A percentile compares a stretch with the other conserved stretches of the same genome.
Conservation (phyloP, 2,797 vertebrate species). For the Falco columbarius region DNA sequence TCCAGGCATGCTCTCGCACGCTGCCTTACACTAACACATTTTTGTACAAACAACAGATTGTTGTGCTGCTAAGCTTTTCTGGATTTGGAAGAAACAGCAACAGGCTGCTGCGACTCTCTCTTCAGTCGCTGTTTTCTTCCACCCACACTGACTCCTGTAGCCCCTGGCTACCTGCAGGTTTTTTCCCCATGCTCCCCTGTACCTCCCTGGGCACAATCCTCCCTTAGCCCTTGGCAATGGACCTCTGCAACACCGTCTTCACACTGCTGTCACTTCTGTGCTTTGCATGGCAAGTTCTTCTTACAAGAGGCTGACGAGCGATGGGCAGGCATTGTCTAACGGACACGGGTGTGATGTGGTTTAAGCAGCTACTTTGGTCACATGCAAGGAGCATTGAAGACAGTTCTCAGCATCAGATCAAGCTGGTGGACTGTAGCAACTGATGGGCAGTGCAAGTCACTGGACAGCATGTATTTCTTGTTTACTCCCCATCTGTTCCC, state of each 20-base stretch:
- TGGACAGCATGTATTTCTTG: neutral
- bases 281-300: fast-evolving
- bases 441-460: fast-evolving
- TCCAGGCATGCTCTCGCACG: neutral
- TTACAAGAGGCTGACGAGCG: fast-evolving
- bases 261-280: fast-evolving
- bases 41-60: neutral
- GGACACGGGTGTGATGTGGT: fast-evolving
- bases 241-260: neutral
- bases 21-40: neutral
- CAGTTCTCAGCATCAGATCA: neutral
- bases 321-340: fast-evolving
- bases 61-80: neutral
- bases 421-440: neutral
- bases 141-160: neutral
- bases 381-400: neutral
- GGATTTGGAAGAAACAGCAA: neutral
- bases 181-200: neutral
- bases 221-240: neutral
- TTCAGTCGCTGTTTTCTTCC: fast-evolving
- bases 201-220: neutral
- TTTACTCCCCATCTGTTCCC: neutral
- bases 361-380: neutral
- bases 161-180: neutral
- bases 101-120: neutral